Percentiles rank a stretch among this genome's conserved stretches.
These are phyloP conservation scores for Halichondria panicea DNA, from an alignment of 37 sponge, comb jelly and placozoan species.

Conservation along the genomic window DNA sequence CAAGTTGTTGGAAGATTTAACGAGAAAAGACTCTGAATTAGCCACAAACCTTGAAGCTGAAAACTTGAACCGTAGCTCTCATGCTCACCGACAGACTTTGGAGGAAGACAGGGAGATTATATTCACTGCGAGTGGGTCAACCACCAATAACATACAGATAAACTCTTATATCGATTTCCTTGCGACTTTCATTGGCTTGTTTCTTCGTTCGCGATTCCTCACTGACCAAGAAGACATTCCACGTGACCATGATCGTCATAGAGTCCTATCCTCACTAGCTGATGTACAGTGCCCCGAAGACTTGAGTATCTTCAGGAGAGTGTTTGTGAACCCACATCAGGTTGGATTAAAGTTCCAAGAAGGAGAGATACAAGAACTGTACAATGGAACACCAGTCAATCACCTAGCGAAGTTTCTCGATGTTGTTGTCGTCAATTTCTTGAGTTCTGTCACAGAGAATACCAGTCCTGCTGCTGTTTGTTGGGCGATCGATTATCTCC, in stretches of 20 bases:
- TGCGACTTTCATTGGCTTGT: slow-evolving; percentile 17
- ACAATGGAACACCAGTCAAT: slow-evolving; percentile 27
- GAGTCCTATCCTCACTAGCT: not conserved
- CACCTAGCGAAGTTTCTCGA: slow-evolving; percentile 64
- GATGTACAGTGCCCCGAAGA: slow-evolving; percentile 5
- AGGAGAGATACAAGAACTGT: too few species aligned
- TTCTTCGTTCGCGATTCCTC: slow-evolving; percentile 23
- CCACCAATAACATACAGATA: too few species aligned
- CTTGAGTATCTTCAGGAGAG: slow-evolving; percentile 11
- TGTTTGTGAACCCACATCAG: slow-evolving; percentile 16
- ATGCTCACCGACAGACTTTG: too few species aligned
- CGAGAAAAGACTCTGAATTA: not conserved
- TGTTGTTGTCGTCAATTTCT: slow-evolving; percentile 49
- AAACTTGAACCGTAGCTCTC: too few species aligned
- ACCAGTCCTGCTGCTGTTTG: slow-evolving; percentile 17
- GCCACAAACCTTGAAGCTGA: not conserved
- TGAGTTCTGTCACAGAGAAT: slow-evolving; percentile 31
- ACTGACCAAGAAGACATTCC: not conserved
- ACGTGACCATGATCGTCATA: slow-evolving; percentile 3
- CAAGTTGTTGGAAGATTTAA: not conserved
- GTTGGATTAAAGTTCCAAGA: slow-evolving; percentile 16
- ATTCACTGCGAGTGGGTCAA: too few species aligned
- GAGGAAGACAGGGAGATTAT: too few species aligned
- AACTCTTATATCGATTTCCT: slow-evolving; percentile 43
- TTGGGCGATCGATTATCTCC: slow-evolving; percentile 66